Evolutionary conservation across 2,888 invertebrate species (phyloP), one percentile per base, ranked within the genome.

Genomic region (Acanthococcus lagerstroemiae): DNA sequence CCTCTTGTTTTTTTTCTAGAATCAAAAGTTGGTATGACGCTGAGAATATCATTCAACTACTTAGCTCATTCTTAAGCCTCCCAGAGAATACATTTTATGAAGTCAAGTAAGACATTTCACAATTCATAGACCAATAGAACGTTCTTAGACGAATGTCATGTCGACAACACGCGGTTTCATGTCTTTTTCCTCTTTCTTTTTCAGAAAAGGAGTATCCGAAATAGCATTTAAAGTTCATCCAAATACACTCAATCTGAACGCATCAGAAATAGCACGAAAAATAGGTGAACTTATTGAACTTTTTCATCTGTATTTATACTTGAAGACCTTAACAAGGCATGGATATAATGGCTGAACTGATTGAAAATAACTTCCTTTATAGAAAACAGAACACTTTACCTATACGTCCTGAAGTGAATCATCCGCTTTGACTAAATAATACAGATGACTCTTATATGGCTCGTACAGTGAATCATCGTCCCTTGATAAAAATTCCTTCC

Each of bases 211-310:
- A 2, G 67, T 58, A 4, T 48, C 48, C 1, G 67, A 67, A 25
- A 65, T 68, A 3, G 55, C 60, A 9, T 68, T 68, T 48, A 63
- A 67, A 61, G 48, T 68, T 46, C 17, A 44, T 3, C 67, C 65
- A 83, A 83, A 56, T 80, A 81, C 82, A 72, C 82, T 83, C 19
- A 61, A 61, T 30, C 79, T 84, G 70, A 84, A 84, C 72, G 84
- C 87, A 1, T 80, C 81, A 4, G 83, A 84, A 70, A 82, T 89
- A 9, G 85, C 84, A 2, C 78, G 76, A 63, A 80, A 77, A 72
- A 83, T 88, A 9, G 52, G 61, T 48, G 24, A 61, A 24, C 24
- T 52, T 45, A 9, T 37, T 9, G 15, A 15, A 37, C 12, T 15
- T 7, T 37, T 37, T 9, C 7, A 37, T 37, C 12, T 48, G 7